phyloP scores from a whole-genome alignment of 2,797 vertebrate genomes.

The Acanthurus lineatus region DNA sequence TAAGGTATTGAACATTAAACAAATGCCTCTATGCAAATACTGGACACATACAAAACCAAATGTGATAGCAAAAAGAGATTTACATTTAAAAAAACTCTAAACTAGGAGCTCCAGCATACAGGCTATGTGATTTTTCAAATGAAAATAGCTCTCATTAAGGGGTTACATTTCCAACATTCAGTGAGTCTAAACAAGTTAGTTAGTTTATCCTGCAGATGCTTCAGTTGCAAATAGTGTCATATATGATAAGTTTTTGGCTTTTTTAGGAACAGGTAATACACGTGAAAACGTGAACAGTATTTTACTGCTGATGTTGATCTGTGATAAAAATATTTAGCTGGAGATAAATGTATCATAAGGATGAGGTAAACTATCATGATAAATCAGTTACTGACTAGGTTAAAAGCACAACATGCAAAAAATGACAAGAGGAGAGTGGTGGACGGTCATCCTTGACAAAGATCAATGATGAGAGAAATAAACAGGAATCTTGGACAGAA shows the following conservation, averaged over 20 bases:
- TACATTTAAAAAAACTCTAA: background rate
- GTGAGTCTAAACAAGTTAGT: constrained; percentile 32
- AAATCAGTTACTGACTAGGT: background rate
- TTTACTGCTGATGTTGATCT: constrained; percentile 1
- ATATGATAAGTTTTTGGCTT: constrained; percentile 8
- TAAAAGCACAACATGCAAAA: background rate
- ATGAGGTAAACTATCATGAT: too few species aligned
- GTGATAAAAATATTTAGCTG: background rate
- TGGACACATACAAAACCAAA: background rate
- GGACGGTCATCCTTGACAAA: background rate
- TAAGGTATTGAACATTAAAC: too few species aligned
- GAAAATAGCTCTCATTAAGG: constrained; percentile 21
- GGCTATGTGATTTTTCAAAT: background rate
- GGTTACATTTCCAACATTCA: constrained; percentile 13
- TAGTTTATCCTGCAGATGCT: constrained; percentile 13
- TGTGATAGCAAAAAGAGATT: background rate
- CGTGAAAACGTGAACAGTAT: constrained; percentile 29
- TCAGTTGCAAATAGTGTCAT: constrained; percentile 13
- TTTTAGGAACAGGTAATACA: background rate
- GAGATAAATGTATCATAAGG: too few species aligned
- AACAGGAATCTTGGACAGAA: background rate
- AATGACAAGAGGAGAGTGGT: background rate
- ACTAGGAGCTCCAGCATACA: background rate
- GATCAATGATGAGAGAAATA: background rate
- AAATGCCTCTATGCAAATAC: background rate